Evolutionary conservation across 1,140 invertebrate species (phyloP).

Genomic region (Panagrolaimus sp.): DNA sequence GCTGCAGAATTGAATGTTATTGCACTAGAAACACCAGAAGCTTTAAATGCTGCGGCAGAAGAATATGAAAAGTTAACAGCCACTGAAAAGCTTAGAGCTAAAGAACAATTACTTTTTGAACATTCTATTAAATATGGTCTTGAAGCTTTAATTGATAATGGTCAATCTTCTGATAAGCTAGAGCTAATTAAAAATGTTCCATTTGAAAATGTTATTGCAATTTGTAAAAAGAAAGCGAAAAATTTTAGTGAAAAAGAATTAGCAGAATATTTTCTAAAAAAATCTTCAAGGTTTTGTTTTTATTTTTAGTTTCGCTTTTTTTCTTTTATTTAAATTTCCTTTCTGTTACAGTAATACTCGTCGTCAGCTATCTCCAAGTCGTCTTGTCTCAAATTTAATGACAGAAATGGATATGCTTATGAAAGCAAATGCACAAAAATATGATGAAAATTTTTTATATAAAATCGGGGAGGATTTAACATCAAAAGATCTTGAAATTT

Average conservation of each 20-base stretch:
- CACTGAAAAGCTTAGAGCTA: not conserved
- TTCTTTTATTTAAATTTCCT: too few species aligned
- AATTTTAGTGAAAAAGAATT: not conserved
- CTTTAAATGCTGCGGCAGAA: not conserved
- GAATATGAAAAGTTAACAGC: not conserved
- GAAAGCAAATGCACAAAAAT: not conserved
- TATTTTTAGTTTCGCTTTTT: not conserved
- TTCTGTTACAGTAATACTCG: not conserved
- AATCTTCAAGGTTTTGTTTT: not conserved
- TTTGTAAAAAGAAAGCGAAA: not conserved
- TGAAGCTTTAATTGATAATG: not conserved
- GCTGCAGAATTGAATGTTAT: not conserved
- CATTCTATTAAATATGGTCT: not conserved
- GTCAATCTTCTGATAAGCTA: not conserved
- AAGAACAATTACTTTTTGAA: not conserved
- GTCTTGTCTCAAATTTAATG: slow-evolving; percentile 65
- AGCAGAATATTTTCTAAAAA: not conserved
- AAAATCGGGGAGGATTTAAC: slow-evolving; percentile 64
- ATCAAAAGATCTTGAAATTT: slow-evolving; percentile 61
- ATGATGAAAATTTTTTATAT: slow-evolving; percentile 54
- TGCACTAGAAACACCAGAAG: not conserved
- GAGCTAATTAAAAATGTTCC: not conserved
- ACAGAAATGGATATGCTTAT: slow-evolving; percentile 59
- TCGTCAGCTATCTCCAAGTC: slow-evolving; percentile 61
- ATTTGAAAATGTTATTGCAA: not conserved